Percentiles rank a stretch among this genome's conserved stretches.
These are phyloP conservation scores for Poeciliopsis prolifica DNA, from an alignment of 2,113 vertebrate genomes.

Conservation along the genomic window DNA sequence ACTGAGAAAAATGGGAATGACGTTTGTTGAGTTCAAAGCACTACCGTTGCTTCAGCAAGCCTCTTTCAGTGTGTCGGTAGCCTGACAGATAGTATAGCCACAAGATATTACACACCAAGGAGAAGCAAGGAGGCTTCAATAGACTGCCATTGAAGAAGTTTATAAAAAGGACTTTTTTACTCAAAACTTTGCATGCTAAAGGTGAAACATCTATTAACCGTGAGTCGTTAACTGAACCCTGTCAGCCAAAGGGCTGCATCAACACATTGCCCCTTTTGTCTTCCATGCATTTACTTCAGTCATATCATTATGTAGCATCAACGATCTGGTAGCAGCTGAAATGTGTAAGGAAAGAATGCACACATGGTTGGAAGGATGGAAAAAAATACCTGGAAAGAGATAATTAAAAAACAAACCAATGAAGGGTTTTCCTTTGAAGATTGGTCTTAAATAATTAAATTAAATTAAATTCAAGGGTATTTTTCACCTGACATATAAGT, in stretches of 20 bases:
- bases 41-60: slow-evolving; percentile 8
- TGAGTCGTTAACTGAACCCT: background rate
- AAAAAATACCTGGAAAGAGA: no score
- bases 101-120: slow-evolving; percentile 4
- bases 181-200: slow-evolving; percentile 17
- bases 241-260: background rate
- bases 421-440: no score
- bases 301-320: background rate
- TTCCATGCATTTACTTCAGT: background rate
- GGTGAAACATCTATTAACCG: slow-evolving; percentile 3
- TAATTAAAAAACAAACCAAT: no score
- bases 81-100: slow-evolving; percentile 14
- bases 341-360: no score
- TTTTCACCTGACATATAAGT: background rate
- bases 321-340: background rate
- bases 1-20: slow-evolving; percentile 8
- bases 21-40: slow-evolving; percentile 6
- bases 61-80: background rate
- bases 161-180: slow-evolving; percentile 10
- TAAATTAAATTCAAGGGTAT: background rate
- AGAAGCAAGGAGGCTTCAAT: background rate
- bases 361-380: no score
- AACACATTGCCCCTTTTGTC: background rate
- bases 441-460: background rate
- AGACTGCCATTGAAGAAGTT: background rate